These are phyloP conservation scores for Tarsius wallacei DNA, from an alignment of 2,797 vertebrate species.

Conservation along the genomic window DNA sequence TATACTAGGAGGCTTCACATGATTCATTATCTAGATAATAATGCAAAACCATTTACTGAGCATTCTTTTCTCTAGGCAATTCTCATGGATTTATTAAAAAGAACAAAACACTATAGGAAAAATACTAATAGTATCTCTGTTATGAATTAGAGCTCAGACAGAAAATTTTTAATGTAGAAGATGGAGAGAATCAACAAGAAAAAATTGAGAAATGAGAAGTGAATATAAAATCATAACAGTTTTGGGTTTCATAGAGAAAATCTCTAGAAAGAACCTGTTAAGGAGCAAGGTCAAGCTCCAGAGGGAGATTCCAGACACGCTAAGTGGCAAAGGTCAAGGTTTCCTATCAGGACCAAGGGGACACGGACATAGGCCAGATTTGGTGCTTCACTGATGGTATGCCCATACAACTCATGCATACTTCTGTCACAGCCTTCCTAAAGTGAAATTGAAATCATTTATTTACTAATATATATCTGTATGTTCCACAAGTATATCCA, in stretches of 20 bases:
- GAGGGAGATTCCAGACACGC: not conserved
- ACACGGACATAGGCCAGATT: not conserved
- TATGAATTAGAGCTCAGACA: not conserved
- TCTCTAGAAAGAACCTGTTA: not conserved
- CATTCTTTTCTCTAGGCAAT: not conserved
- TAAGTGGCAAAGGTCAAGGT: not conserved
- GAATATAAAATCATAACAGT: not conserved
- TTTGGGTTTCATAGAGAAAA: not conserved
- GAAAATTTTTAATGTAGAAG: not conserved
- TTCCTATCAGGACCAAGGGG: not conserved
- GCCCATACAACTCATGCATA: not conserved
- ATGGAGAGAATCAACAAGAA: not conserved
- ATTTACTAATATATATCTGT: not conserved
- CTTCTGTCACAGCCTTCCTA: not conserved
- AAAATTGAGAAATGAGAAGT: not conserved
- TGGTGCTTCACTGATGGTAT: rapidly evolving
- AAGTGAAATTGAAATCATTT: not conserved
- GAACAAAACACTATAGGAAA: not conserved
- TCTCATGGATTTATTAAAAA: not conserved
- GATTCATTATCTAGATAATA: not conserved
- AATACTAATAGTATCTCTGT: not conserved
- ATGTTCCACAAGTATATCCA: not conserved
- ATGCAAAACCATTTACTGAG: not conserved
- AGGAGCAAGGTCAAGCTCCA: not conserved
- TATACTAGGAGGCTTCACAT: not conserved